These are phyloP conservation scores for Megalops atlanticus DNA, from an alignment of 2,113 vertebrate genomes.

Conservation along the genomic window DNA sequence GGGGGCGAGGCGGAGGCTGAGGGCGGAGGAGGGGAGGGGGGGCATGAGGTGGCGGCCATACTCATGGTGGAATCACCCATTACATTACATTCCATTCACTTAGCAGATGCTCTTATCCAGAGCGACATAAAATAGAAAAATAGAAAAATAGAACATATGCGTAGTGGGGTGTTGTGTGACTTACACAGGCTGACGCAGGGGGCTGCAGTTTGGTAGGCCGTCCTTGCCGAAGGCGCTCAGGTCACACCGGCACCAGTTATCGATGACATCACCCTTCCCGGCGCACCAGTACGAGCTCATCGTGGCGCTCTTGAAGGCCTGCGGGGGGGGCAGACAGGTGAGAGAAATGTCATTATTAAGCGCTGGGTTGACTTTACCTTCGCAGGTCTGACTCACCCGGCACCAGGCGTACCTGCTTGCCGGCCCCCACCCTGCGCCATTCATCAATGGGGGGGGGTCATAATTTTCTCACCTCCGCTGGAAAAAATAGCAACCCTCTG, in stretches of 20 bases:
- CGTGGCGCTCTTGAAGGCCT: constrained; percentile 90
- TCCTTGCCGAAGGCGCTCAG: constrained; percentile 91
- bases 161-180: constrained; percentile 60
- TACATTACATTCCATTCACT: too few species aligned
- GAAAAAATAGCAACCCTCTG: background rate
- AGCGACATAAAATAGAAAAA: too few species aligned
- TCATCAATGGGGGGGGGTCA: background rate
- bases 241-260: constrained; percentile 98
- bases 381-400: background rate
- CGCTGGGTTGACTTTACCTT: background rate
- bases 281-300: constrained; percentile 99
- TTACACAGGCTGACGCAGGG: constrained; percentile 88
- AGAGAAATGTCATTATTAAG: constrained; percentile 72
- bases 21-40: constrained; percentile 18
- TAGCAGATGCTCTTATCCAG: too few species aligned
- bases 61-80: too few species aligned
- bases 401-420: constrained; percentile 40
- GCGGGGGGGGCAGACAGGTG: constrained; percentile 58
- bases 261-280: constrained; percentile 95
- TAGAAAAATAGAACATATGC: too few species aligned
- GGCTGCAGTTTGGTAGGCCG: constrained; percentile 93
- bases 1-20: constrained; percentile 85
- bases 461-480: background rate
- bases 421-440: constrained; percentile 1
- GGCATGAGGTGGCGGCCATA: constrained; percentile 21